These are phyloP conservation scores for Gasterosteus aculeatus DNA, from an alignment of 2,113 vertebrate species.

Conservation along the genomic window DNA sequence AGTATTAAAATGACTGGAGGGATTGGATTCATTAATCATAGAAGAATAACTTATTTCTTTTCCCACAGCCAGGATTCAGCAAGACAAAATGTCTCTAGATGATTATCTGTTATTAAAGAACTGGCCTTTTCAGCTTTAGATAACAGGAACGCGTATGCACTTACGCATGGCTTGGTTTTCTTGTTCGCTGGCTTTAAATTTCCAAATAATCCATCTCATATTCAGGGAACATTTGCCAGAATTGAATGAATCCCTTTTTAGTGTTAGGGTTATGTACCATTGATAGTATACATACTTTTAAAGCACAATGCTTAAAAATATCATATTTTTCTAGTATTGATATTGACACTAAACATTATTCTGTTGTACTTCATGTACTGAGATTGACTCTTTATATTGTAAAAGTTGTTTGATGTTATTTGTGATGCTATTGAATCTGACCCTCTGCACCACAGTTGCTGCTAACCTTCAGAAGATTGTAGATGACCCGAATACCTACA, in stretches of 20 bases:
- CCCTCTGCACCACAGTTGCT: slow-evolving; percentile 87
- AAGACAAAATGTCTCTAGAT: too few relatives aligned
- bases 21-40: not conserved
- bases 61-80: too few relatives aligned
- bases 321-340: not conserved
- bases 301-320: not conserved
- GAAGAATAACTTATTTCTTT: too few relatives aligned
- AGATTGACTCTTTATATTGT: not conserved
- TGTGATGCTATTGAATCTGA: slow-evolving; percentile 3
- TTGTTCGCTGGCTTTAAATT: not conserved
- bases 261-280: not conserved
- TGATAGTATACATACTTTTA: not conserved
- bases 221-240: not conserved
- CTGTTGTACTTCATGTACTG: not conserved
- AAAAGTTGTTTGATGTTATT: not conserved
- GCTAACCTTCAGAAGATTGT: slow-evolving; percentile 99
- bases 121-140: not conserved
- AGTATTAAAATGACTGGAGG: not conserved
- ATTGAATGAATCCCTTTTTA: not conserved
- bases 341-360: not conserved
- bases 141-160: not conserved
- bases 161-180: too few relatives aligned
- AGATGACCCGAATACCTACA: slow-evolving; percentile 95
- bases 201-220: not conserved
- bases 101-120: too few relatives aligned